Evolutionary conservation across 2,888 invertebrate genomes (phyloP).

Genomic region (Cephus rjabovi): DNA sequence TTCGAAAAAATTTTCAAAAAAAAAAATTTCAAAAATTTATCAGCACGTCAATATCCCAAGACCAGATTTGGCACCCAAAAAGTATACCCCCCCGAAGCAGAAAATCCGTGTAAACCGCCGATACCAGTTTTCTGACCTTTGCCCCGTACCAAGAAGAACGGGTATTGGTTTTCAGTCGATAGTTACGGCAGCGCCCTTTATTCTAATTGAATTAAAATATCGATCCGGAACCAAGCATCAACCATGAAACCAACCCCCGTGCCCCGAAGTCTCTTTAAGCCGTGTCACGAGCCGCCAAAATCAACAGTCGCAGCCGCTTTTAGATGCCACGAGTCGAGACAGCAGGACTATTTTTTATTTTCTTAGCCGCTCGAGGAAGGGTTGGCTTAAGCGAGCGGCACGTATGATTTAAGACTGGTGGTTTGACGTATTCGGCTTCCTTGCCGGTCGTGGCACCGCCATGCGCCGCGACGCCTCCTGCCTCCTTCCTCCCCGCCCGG

Average conservation of each 20-base stretch:
- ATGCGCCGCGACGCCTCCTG: background rate
- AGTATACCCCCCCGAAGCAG: accelerated
- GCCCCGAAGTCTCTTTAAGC: background rate
- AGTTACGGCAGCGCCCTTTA: conserved; percentile 25
- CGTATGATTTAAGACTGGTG: conserved; percentile 31
- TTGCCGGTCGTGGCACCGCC: conserved; percentile 8
- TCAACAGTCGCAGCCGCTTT: conserved; percentile 8
- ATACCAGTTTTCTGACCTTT: conserved; percentile 18
- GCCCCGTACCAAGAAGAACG: background rate
- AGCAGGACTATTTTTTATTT: conserved; percentile 16
- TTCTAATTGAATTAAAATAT: conserved; percentile 49
- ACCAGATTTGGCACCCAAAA: background rate
- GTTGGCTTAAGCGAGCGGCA: conserved; percentile 25
- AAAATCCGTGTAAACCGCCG: background rate
- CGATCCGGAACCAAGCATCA: conserved; percentile 29
- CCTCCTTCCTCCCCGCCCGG: no score
- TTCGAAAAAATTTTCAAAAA: background rate
- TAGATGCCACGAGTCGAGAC: conserved; percentile 3
- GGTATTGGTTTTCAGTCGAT: conserved; percentile 19
- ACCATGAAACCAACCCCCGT: background rate
- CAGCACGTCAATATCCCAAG: no score
- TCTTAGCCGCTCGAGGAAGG: conserved; percentile 21
- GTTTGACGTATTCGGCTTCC: conserved; percentile 19
- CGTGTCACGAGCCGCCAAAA: background rate
- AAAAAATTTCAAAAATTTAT: no score